Evolutionary conservation across 2,113 vertebrate genomes (phyloP), one percentile per base, ranked within the genome.

Genomic region (Speoplatyrhinus poulsoni): DNA sequence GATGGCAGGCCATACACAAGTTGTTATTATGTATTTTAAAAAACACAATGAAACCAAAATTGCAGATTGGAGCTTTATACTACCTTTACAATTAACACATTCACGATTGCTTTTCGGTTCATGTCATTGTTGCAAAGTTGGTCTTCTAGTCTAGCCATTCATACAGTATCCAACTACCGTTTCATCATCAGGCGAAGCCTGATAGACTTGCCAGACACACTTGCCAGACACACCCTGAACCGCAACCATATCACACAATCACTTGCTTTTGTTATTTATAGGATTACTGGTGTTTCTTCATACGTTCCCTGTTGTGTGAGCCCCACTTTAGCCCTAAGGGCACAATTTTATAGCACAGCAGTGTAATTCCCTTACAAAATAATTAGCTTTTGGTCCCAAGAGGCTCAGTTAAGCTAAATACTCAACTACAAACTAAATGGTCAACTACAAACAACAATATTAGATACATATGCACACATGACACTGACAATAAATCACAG

Each of bases 171-270:
- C 65, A 62, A 83, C 64, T 60, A 60, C 63, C 63, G 60, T 79
- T 80, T 71, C 4, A 36, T 79, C 26, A 26, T 80, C 76, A 73
- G 72, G 74, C 72, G 57, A 50, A 77, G 77, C 81, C 73, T 77
- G 88, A 81, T 67, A 76, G 83, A 79, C 15, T 41, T 78, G 83
- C 56, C 65, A 19, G 85, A 17, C 87, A 82, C 86, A 67, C 88
- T 41, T 78, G 83, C 56, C 65, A 19, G 85, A 17, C 87, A 82
- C 86, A 67, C 88, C 90, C 80, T 78, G 72, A 82, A 55, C 81
- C 70, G 77, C 83, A 87, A 89, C 85, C 48, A 81, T 80, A 77
- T 79, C 65, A 4, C 73, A 74, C 68, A 52, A 41, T 81, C 32
- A 6, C 60, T 58, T 32, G n/a, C 33, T 64, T 79, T 89, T 87